phyloP scores from a whole-genome alignment of 2,888 invertebrate species.

The Drosophila greeni region DNA sequence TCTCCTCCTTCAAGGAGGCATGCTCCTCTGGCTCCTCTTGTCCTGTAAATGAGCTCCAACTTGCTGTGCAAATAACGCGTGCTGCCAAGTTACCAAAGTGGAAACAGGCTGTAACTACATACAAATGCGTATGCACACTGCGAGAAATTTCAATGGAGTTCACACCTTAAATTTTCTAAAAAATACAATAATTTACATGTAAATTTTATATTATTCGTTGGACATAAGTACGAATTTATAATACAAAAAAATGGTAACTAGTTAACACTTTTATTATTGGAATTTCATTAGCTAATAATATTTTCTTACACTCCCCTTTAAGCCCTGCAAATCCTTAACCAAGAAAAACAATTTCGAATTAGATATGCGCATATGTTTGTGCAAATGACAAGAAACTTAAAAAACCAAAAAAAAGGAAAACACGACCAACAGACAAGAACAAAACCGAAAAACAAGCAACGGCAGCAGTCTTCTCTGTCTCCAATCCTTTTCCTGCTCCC shows the following conservation, averaged over 20 bases:
- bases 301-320: conserved; percentile 25
- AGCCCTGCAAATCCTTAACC: conserved; percentile 55
- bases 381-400: conserved; percentile 51
- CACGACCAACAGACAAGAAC: conserved; percentile 19
- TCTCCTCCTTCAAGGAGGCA: conserved; percentile 5
- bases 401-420: conserved; percentile 33
- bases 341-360: conserved; percentile 65
- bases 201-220: no score
- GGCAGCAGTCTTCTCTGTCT: conserved; percentile 14
- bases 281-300: not conserved
- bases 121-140: conserved; percentile 7
- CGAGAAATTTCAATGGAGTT: not conserved
- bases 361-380: conserved; percentile 69
- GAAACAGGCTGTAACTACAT: conserved; percentile 8
- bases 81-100: conserved; percentile 30
- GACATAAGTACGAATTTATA: no score
- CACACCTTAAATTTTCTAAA: no score
- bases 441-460: conserved; percentile 33
- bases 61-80: conserved; percentile 62
- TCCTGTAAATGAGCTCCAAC: conserved; percentile 71
- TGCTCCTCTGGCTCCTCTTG: conserved; percentile 25
- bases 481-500: conserved; percentile 10
- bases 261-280: no score
- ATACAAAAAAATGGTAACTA: no score
- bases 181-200: no score